A percentile compares a stretch with the other conserved stretches of the same genome.
Evolutionary conservation across 1,140 invertebrate species (phyloP).

Genomic region (Holotrichia oblita): DNA sequence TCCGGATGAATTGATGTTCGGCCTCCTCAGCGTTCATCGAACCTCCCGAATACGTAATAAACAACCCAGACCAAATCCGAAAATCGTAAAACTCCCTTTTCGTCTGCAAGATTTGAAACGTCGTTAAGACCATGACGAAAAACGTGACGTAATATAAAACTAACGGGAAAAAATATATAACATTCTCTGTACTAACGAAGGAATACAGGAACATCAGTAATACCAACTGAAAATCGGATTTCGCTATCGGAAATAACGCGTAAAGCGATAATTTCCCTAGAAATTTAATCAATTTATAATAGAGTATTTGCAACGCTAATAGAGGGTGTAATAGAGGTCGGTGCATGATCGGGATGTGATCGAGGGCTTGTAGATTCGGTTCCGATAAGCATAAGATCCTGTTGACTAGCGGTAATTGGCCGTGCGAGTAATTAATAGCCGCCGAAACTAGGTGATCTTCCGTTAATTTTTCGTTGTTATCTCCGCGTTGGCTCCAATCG

Average conservation of each 20-base stretch:
- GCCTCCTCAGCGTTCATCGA: constrained; percentile 78
- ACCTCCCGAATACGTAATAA: constrained; percentile 74
- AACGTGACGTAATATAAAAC: constrained; percentile 77
- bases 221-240: constrained; percentile 71
- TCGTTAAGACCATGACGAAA: constrained; percentile 77
- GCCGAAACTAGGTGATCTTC: constrained; percentile 83
- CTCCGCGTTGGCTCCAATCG: constrained; percentile 59
- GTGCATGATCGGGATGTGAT: constrained; percentile 75
- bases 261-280: constrained; percentile 68
- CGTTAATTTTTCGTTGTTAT: constrained; percentile 75
- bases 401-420: constrained; percentile 79
- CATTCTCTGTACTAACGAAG: constrained; percentile 71
- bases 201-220: constrained; percentile 75
- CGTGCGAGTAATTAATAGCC: constrained; percentile 81
- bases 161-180: constrained; percentile 74
- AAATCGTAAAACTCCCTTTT: constrained; percentile 79
- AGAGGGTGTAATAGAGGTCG: constrained; percentile 76
- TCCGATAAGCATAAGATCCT: constrained; percentile 75
- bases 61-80: constrained; percentile 80
- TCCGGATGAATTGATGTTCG: constrained; percentile 82
- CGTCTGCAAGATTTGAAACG: constrained; percentile 80
- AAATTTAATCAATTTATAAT: constrained; percentile 71
- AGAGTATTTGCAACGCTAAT: constrained; percentile 73
- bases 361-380: constrained; percentile 69
- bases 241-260: constrained; percentile 62